Evolutionary conservation across 2,113 vertebrate species (phyloP), one percentile per base, ranked within the genome.

Genomic region (Solea senegalensis): DNA sequence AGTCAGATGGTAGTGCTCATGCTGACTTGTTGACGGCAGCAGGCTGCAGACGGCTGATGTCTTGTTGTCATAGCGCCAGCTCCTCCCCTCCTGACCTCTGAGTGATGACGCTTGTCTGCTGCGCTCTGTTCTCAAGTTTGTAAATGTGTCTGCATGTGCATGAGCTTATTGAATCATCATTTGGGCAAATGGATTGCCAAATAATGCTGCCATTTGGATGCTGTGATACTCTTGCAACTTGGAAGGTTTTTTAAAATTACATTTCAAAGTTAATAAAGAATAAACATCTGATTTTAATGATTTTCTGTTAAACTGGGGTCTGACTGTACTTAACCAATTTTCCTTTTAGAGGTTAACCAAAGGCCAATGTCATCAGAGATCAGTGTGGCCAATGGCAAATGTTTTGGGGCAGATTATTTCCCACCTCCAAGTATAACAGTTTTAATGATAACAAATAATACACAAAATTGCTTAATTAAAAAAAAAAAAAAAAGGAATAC

Each of bases 1-100:
- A 46, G 85, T 90, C 88, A 87, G 87, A 91, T 88, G 89, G 84
- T 82, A 76, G 77, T 59, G 80, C 81, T 89, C 88, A 88, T 16
- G 81, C 86, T 80, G 82, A 86, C 82, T 90, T 80, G 84, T 80
- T 80, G 86, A 86, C 82, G 82, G 87, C 75, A 63, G 80, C 68
- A 69, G 85, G 71, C 83, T 75, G 81, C 77, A 77, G 84, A 85
- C 70, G 82, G 80, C 74, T 78, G 79, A 89, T 81, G 86, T 84
- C 85, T 84, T 84, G 84, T 87, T 89, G 86, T 90, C 88, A 68
- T 78, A 69, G 79, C 58, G 75, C 76, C 82, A 74, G 73, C 73
- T 80, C 85, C 85, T 87, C 88, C 83, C 62, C 69, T 59, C 58
- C 76, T 61, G 84, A 84, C 84, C 76, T 70, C 77, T 69, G 66